These are phyloP conservation scores for Axea sp. DNA, from an alignment of 2,888 invertebrate species.

Conservation along the genomic window DNA sequence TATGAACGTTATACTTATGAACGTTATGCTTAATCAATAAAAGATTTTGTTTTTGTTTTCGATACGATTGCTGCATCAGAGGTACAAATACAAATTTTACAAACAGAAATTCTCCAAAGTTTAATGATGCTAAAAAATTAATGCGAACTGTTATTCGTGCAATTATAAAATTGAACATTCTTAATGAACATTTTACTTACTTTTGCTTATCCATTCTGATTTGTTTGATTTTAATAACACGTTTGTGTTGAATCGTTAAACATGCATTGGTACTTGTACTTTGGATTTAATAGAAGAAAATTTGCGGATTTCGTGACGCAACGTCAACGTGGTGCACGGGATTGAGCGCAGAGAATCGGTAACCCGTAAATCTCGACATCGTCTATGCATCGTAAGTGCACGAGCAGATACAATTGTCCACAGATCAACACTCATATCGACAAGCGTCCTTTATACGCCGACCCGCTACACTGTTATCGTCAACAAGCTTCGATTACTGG, in stretches of 20 bases:
- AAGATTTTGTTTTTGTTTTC: too few relatives aligned
- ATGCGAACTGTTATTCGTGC: too few relatives aligned
- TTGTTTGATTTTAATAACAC: too few relatives aligned
- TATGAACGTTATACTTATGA: too few relatives aligned
- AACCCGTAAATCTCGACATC: conserved; percentile 33
- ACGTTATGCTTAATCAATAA: too few relatives aligned
- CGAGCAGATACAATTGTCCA: conserved; percentile 44
- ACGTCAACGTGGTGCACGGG: conserved; percentile 6
- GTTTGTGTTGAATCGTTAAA: neutral
- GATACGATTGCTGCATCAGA: too few relatives aligned
- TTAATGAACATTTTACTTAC: too few relatives aligned
- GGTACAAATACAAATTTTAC: too few relatives aligned
- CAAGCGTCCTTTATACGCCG: conserved; percentile 47
- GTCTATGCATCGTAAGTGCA: conserved; percentile 47
- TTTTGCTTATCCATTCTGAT: too few relatives aligned
- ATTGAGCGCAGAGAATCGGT: conserved; percentile 20
- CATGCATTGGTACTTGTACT: conserved; percentile 1
- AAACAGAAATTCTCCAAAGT: too few relatives aligned
- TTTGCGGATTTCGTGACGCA: conserved; percentile 18
- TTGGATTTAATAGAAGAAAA: conserved; percentile 25
- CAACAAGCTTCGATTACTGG: conserved; percentile 47
- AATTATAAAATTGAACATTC: too few relatives aligned
- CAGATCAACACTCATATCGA: conserved; percentile 55
- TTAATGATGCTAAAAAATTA: too few relatives aligned
- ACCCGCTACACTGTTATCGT: conserved; percentile 41